Base-by-base conservation (phyloP, 2,888 invertebrate species). In the Isoperla grammatica region DNA sequence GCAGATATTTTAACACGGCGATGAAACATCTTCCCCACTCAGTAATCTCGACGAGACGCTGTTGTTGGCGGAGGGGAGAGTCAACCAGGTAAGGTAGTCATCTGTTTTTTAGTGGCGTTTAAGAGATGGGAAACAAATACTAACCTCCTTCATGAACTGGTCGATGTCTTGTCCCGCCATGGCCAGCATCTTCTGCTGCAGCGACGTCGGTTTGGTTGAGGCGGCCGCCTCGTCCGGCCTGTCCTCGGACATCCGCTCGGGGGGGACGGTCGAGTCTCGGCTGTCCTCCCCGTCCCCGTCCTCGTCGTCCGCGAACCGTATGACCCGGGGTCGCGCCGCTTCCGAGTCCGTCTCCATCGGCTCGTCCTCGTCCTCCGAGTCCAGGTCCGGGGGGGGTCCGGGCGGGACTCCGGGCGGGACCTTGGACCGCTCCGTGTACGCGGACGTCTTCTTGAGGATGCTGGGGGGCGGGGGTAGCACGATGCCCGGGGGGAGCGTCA, bases 111-210 rank as follows among this genome's bases (percentile, higher is more conserved):
- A n/a, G n/a, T n/a, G n/a, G n/a, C n/a, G n/a, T n/a, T n/a, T n/a
- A n/a, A n/a, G n/a, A n/a, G n/a, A n/a, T n/a, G n/a, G n/a, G 29
- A 6, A 29, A 8, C 8, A 29, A 29, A 12, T 15, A 22, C 39
- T 29, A 55, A 73, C 72, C 69, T 93, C 93, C 70, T 90, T 88
- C 90, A 93, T 92, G 68, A 93, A 93, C 64, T 90, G 89, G 68
- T 94, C 94, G 17, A 94, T 89, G 69, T 93, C 92, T 75, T 95
- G 93, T 1, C 93, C 92, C 11, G 91, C 90, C 69, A 92, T 81
- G n/a, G 87, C 87, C 68, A 92, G 76, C 90, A 92, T 92, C 67
- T 89, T 85, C 68, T 91, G 89, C 70, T 93, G 92, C 35, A 93
- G 72, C 0, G 88, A 85, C 1, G 88, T 88, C 0, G 89, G 88